Conservation (phyloP, 2,113 vertebrate species). For the Hyaena hyaena region DNA sequence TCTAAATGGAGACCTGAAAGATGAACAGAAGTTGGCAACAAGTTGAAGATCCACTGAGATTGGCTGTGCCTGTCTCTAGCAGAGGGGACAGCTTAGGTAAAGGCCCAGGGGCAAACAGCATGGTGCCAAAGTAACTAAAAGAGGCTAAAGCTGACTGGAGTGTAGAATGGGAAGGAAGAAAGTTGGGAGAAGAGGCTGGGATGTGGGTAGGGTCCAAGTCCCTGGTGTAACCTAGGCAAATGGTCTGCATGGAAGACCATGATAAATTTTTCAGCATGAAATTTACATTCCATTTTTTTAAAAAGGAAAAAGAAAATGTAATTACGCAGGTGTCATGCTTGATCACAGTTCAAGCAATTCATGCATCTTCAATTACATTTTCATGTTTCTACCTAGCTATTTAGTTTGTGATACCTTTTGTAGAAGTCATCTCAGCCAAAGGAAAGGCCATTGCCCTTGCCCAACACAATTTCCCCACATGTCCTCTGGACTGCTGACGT, state of each 20-base stretch:
- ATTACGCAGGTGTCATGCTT: neutral
- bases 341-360: neutral
- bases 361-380: neutral
- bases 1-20: neutral
- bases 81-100: neutral
- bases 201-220: neutral
- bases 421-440: neutral
- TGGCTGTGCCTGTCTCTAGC: neutral
- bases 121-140: neutral
- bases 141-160: neutral
- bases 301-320: neutral
- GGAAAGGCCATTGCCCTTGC: neutral
- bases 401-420: neutral
- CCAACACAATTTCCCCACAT: neutral
- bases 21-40: neutral
- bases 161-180: neutral
- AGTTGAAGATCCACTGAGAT: neutral
- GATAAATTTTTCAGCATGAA: neutral
- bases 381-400: neutral
- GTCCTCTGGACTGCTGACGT: neutral
- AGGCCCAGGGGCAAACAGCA: neutral
- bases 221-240: neutral
- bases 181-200: neutral
- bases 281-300: neutral
- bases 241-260: neutral